Base-by-base conservation (phyloP, 1,140 invertebrate species). In the Chrysopa pallens region DNA sequence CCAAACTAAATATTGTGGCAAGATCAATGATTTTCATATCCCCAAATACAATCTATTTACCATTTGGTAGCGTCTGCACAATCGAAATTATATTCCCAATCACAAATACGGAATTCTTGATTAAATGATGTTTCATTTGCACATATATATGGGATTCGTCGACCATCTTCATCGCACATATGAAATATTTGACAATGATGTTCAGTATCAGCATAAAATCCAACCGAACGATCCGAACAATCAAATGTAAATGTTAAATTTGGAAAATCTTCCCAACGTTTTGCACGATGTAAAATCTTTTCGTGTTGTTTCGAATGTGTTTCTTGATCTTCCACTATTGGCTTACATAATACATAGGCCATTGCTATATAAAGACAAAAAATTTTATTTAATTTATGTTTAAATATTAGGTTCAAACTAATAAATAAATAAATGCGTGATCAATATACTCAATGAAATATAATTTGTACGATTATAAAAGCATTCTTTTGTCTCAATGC, bases 121-220 rank as follows among this genome's bases (percentile, higher is more conserved):
- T 74, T 73, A 58, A 74, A 74, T 38, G 63, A 66, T 8, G 72
- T 74, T 42, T 70, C 69, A 46, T 72, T 72, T 44, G 69, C 70
- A 56, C 72, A 74, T 43, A 72, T 60, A 53, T 74, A 68, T 8
- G 72, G 72, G 45, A 74, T 72, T 40, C 72, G 58, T 42, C 70
- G 59, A 23, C 72, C 71, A 44, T 73, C 70, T 47, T 70, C 71
- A 48, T 74, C 70, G 50, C 73, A 76, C 65, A 76, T 73, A 52
- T 76, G 73, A 51, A 75, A 76, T 40, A 76, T 69, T 60, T 74
- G 70, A 52, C 73, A 76, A 51, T 72, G 67, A 50, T 73, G 71
- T 53, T 75, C 72, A 38, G 65, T 64, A 50, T 76, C 73, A 7
- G 73, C 73, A 50, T 75, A 76, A 48, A 74, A 74, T 4, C 73